phyloP scores from a whole-genome alignment of 2,888 invertebrate species.

The Eretmocerus hayati region DNA sequence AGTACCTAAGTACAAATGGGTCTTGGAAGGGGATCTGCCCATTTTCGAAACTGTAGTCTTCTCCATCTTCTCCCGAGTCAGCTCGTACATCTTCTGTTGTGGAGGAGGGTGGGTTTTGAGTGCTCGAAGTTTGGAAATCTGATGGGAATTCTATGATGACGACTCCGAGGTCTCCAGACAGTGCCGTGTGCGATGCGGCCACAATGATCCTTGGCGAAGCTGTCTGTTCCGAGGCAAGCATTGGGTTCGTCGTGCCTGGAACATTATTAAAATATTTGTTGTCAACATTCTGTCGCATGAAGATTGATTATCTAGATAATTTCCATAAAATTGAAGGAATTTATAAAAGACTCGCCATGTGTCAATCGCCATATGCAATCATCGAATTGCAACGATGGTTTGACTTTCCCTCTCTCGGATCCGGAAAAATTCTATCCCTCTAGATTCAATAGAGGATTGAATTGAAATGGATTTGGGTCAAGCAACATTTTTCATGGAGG shows the following conservation, averaged over 20 bases:
- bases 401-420: no score
- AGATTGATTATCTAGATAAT: no score
- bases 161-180: conserved; percentile 73
- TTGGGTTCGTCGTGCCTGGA: conserved; percentile 30
- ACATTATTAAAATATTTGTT: no score
- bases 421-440: no score
- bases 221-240: conserved; percentile 30
- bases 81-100: conserved; percentile 22
- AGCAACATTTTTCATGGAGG: no score
- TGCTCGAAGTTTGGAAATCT: conserved; percentile 33
- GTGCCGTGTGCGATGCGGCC: conserved; percentile 68
- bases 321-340: no score
- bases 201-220: conserved; percentile 53
- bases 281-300: no score
- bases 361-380: no score
- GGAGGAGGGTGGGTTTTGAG: conserved; percentile 39
- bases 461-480: no score
- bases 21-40: conserved; percentile 16
- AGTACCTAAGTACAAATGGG: conserved; percentile 35
- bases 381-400: no score
- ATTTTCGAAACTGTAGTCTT: conserved; percentile 14
- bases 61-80: conserved; percentile 29
- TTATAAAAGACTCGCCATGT: no score
- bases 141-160: conserved; percentile 51
- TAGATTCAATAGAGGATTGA: no score